These are phyloP conservation scores for Tonatia bakeri DNA, from an alignment of 2,113 vertebrate genomes.

Conservation along the genomic window DNA sequence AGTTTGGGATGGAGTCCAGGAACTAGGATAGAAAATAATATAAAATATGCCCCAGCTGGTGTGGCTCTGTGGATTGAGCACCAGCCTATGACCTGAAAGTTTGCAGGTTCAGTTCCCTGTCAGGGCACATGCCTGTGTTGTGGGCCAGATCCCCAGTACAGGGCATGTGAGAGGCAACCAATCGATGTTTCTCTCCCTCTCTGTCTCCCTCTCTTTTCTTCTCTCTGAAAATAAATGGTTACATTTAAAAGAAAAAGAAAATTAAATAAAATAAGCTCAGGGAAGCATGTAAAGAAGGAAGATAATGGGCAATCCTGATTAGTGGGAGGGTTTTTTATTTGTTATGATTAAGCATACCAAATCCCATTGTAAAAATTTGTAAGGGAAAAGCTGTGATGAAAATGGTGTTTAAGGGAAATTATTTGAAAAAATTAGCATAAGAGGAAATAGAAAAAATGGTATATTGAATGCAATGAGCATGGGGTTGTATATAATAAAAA, in stretches of 20 bases:
- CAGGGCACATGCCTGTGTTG: no score
- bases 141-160: no score
- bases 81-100: no score
- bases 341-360: neutral
- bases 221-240: no score
- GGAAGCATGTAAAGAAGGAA: neutral
- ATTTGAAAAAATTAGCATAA: neutral
- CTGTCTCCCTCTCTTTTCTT: no score
- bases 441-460: neutral
- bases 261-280: neutral
- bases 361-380: neutral
- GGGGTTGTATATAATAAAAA: neutral
- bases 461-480: neutral
- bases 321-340: neutral
- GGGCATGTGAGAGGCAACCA: no score
- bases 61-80: no score
- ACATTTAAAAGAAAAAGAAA: no score
- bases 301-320: neutral
- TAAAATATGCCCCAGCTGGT: no score
- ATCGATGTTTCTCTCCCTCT: no score
- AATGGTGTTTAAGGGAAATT: neutral
- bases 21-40: neutral
- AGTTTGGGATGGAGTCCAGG: neutral
- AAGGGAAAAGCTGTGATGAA: neutral
- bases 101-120: no score